phyloP scores from a whole-genome alignment of 1,140 invertebrate species.

The Lamellibrachia luymesi region DNA sequence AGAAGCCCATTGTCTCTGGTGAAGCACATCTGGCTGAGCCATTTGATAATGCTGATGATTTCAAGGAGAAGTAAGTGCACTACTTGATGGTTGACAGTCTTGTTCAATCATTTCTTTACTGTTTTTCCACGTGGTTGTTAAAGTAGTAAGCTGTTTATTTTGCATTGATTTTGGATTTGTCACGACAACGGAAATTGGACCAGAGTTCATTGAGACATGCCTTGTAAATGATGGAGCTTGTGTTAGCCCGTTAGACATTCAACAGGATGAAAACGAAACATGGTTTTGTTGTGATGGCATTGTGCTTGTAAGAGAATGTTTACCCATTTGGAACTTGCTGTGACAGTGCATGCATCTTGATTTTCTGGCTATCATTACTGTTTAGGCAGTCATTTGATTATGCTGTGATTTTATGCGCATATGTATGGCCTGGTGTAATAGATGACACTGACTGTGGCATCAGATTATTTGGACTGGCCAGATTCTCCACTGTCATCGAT shows the following conservation, averaged over 20 bases:
- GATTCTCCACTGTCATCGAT: background rate
- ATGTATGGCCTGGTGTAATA: background rate
- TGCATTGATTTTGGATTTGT: background rate
- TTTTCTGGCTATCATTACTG: background rate
- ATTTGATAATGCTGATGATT: constrained; percentile 78
- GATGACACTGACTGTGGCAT: background rate
- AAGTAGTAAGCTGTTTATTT: background rate
- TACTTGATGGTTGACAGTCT: background rate
- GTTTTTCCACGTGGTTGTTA: background rate
- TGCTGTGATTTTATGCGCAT: background rate
- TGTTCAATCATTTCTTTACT: background rate
- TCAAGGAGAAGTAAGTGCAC: constrained; percentile 63
- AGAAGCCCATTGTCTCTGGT: constrained; percentile 46
- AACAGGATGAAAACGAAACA: no score
- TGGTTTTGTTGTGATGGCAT: no score
- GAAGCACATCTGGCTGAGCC: constrained; percentile 80
- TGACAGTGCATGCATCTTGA: background rate
- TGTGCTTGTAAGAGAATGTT: no score
- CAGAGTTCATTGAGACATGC: no score
- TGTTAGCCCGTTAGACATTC: no score
- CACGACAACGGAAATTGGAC: background rate
- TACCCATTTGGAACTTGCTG: no score
- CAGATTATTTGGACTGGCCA: background rate
- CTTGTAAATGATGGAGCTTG: no score
- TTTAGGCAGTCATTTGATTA: constrained; percentile 9